A percentile compares a stretch with the other conserved stretches of the same genome.
Conservation (phyloP, 2,888 invertebrate species). For the Cecidostiba fungosa region DNA sequence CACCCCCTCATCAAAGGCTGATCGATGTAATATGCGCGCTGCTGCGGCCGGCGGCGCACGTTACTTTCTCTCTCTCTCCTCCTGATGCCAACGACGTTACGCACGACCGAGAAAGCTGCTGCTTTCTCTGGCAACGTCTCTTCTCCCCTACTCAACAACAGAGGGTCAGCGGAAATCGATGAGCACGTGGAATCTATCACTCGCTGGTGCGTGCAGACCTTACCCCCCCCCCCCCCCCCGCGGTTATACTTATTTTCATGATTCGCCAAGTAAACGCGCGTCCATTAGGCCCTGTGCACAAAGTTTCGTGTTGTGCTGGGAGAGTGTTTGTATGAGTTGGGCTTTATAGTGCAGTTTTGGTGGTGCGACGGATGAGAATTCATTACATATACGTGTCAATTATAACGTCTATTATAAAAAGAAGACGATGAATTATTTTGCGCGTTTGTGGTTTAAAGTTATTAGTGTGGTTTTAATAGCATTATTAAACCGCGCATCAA, state of each 20-base stretch:
- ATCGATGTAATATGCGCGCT: slow-evolving; percentile 77
- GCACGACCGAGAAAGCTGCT: slow-evolving; percentile 12
- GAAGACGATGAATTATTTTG: neutral
- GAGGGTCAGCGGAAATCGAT: slow-evolving; percentile 58
- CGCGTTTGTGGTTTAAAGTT: neutral
- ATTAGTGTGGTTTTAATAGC: neutral
- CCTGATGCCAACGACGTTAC: slow-evolving; percentile 14
- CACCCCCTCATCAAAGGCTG: slow-evolving; percentile 75
- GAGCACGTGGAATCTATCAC: slow-evolving; percentile 53
- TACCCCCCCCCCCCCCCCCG: neutral
- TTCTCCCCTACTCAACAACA: neutral
- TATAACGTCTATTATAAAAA: neutral
- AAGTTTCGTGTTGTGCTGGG: neutral
- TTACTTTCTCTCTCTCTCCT: slow-evolving; percentile 52
- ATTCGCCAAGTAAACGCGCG: neutral
- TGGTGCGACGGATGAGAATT: neutral
- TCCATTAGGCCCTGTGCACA: neutral
- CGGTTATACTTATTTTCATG: slow-evolving; percentile 16
- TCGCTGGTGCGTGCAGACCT: neutral
- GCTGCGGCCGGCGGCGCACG: neutral
- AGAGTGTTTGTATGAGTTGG: neutral
- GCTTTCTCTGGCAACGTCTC: slow-evolving; percentile 21
- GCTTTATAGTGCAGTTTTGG: neutral
- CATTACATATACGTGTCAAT: neutral
- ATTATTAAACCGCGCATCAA: neutral